These are phyloP conservation scores for Campaea margaritaria DNA, from an alignment of 2,888 invertebrate species.

Conservation along the genomic window DNA sequence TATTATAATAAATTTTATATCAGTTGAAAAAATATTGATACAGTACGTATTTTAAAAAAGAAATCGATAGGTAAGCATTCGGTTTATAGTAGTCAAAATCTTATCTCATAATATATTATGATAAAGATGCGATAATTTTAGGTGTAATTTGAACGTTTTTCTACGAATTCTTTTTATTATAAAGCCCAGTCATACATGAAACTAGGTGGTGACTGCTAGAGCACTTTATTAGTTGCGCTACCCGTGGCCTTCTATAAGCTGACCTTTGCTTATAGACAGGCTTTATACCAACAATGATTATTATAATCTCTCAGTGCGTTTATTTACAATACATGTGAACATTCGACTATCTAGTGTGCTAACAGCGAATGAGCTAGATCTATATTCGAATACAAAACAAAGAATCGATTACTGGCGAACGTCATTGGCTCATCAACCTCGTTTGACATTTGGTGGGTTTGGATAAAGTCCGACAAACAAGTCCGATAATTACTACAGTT, in stretches of 20 bases:
- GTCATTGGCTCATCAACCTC: constrained; percentile 37
- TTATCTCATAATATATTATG: constrained; percentile 8
- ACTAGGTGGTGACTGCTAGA: constrained; percentile 32
- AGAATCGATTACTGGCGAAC: constrained; percentile 37
- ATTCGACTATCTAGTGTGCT: constrained; percentile 29
- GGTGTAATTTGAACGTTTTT: constrained; percentile 12
- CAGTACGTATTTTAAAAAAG: too few relatives aligned
- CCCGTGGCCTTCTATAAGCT: constrained; percentile 47
- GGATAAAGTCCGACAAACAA: constrained; percentile 13
- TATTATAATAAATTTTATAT: too few relatives aligned
- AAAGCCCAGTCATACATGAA: constrained; percentile 3
- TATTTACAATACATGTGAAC: constrained; percentile 41
- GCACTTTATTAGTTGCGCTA: constrained; percentile 45
- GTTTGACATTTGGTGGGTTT: constrained; percentile 25
- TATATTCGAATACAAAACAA: constrained; percentile 42
- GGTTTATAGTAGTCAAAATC: constrained; percentile 13
- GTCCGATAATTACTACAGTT: background rate
- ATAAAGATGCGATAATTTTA: constrained; percentile 9
- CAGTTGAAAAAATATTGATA: too few relatives aligned
- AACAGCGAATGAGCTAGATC: constrained; percentile 36
- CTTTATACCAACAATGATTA: constrained; percentile 38
- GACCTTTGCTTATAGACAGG: constrained; percentile 48
- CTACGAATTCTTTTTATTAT: constrained; percentile 7
- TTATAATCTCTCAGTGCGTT: constrained; percentile 26
- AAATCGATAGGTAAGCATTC: constrained; percentile 12